Conservation (phyloP, 2,888 invertebrate genomes). For the Molorchus minor region DNA sequence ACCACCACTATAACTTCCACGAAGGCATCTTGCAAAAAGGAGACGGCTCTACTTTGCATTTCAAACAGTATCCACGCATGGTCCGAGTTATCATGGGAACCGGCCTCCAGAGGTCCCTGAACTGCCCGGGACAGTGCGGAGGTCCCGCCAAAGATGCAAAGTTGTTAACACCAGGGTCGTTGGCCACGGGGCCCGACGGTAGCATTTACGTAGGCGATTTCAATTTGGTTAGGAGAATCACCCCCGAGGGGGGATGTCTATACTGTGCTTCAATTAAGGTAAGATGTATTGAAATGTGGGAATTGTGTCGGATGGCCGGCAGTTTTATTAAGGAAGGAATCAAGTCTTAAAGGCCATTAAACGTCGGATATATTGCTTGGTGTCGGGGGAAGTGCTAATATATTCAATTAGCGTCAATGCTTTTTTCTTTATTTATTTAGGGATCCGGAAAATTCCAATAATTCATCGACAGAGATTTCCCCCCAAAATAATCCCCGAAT, state of each 20-base stretch:
- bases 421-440: no score
- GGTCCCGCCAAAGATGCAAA: slow-evolving; percentile 87
- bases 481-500: no score
- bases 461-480: no score
- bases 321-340: slow-evolving; percentile 11
- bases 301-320: not conserved
- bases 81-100: slow-evolving; percentile 94
- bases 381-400: no score
- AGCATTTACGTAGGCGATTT: slow-evolving; percentile 97
- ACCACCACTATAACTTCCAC: slow-evolving; percentile 98
- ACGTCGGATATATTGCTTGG: not conserved
- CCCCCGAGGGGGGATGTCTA: slow-evolving; percentile 89
- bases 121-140: slow-evolving; percentile 87
- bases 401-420: no score
- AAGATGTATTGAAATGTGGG: slow-evolving; percentile 45
- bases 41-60: slow-evolving; percentile 87
- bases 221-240: slow-evolving; percentile 90
- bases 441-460: no score
- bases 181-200: slow-evolving; percentile 96
- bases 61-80: slow-evolving; percentile 91
- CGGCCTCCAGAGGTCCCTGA: slow-evolving; percentile 84
- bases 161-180: slow-evolving; percentile 90
- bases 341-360: slow-evolving; percentile 3
- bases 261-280: slow-evolving; percentile 89
- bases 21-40: slow-evolving; percentile 98